A percentile compares a stretch with the other conserved stretches of the same genome.
Conservation (phyloP, 2,797 vertebrate genomes). For the Rhabdophis nuchalis region DNA sequence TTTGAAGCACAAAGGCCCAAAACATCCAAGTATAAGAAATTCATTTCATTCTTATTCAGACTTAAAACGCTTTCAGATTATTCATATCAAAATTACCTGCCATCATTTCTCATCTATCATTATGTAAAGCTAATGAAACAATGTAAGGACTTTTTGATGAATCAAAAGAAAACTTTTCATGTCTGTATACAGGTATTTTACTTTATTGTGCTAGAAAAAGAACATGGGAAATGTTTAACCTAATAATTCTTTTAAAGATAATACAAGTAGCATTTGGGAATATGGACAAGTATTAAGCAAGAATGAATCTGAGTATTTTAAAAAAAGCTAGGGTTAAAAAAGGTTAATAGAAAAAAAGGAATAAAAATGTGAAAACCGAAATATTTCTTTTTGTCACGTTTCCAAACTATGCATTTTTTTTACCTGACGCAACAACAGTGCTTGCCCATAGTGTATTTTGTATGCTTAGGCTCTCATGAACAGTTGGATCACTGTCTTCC, state of each 20-base stretch:
- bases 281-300: not conserved
- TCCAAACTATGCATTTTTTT: constrained; percentile 41
- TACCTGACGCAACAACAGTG: constrained; percentile 95
- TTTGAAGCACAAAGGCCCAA: not conserved
- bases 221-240: not conserved
- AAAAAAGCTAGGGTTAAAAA: not conserved
- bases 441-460: constrained; percentile 97
- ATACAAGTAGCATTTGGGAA: not conserved
- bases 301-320: not conserved
- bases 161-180: not conserved
- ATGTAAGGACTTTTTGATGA: not conserved
- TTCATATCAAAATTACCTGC: not conserved
- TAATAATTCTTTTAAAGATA: not conserved
- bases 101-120: not conserved
- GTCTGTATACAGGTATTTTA: not conserved
- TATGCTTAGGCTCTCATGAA: constrained; percentile 92
- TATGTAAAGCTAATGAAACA: not conserved
- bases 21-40: not conserved
- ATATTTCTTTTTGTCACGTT: not conserved
- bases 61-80: not conserved
- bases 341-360: not conserved
- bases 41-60: not conserved
- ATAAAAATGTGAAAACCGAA: not conserved
- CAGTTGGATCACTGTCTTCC: constrained; percentile 90
- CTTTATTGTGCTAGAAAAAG: not conserved